A percentile compares a stretch with the other conserved stretches of the same genome.
phyloP scores from a whole-genome alignment of 2,113 vertebrate species.

The Ciconia stormi region DNA sequence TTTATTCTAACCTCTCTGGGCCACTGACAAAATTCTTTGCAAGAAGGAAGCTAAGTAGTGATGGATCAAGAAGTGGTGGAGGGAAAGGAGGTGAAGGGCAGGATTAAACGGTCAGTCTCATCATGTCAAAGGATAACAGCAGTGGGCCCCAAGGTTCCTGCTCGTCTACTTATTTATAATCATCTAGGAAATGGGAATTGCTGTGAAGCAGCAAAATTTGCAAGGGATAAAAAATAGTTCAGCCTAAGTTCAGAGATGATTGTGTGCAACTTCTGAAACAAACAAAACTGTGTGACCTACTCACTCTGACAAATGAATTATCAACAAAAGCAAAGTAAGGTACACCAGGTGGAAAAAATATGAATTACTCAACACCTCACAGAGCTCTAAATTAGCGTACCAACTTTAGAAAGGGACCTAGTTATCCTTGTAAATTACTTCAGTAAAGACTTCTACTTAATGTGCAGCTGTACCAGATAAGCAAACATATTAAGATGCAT shows the following conservation, averaged over 20 bases:
- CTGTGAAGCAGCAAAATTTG: conserved; percentile 62
- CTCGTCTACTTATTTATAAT: conserved; percentile 61
- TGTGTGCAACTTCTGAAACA: conserved; percentile 43
- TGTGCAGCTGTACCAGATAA: conserved; percentile 60
- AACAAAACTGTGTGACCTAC: conserved; percentile 39
- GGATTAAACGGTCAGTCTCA: conserved; percentile 69
- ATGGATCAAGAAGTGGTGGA: conserved; percentile 52
- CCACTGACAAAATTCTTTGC: conserved; percentile 50
- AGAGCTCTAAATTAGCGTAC: conserved; percentile 48
- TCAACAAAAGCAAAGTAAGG: conserved; percentile 26
- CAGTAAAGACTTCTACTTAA: conserved; percentile 56
- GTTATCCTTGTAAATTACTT: conserved; percentile 65
- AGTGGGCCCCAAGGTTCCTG: conserved; percentile 39
- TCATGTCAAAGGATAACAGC: conserved; percentile 65
- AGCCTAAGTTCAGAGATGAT: conserved; percentile 25
- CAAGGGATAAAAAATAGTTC: conserved; percentile 55
- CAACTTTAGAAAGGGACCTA: conserved; percentile 33
- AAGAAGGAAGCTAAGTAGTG: conserved; percentile 49
- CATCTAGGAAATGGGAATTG: conserved; percentile 32
- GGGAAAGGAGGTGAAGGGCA: conserved; percentile 59
- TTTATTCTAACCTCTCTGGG: conserved; percentile 66
- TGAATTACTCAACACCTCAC: conserved; percentile 53
- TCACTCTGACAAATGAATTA: conserved; percentile 49
- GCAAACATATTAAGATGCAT: conserved; percentile 68
- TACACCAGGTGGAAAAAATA: conserved; percentile 48